Evolutionary conservation across 1,140 invertebrate genomes (phyloP), one percentile per base, ranked within the genome.

Genomic region (Orchestia grillus): DNA sequence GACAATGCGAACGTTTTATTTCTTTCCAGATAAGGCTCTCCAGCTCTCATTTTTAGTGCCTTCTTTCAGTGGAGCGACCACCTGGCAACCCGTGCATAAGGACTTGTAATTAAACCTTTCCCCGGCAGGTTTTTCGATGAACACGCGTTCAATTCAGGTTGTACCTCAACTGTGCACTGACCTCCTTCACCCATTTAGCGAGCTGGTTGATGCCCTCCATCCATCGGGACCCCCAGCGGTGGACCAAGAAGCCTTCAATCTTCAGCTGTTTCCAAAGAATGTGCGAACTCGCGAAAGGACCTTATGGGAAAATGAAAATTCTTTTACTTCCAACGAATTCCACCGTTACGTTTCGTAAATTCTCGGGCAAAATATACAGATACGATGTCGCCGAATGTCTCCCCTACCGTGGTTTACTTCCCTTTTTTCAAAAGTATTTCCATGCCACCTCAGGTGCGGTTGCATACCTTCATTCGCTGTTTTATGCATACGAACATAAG

Each of bases 191-290:
- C 98, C 98, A 98, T 96, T 98, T 96, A 11, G 98, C 96, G 97
- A 98, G 98, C 97, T 98, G 97, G 6, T 97, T 95, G 40, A 98
- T 97, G 0, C 98, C 98, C 97, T 98, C 98, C 23, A 97, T 96
- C 97, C 97, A 98, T 44, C 97, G 97, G 87, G 98, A 97, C 0
- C 87, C 57, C 97, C 97, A 98, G 92, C 97, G 97, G 19, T 96
- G 96, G 0, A 98, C 98, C 47, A 98, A 96, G 96, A 98, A 98
- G n/a, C 98, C 98, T 97, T 98, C 98, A 96, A 98, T 97, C 96
- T 97, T 98, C 41, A 98, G 97, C 97, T 98, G 97, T 57, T 98
- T 98, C 15, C 97, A 43, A 44, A 96, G 77, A 28, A 97, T 47
- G 15, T 88, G 91, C 41, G 40, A 98, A 98, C 96, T 96, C 44